A percentile compares a stretch with the other conserved stretches of the same genome.
Evolutionary conservation across 2,888 invertebrate genomes (phyloP).

Genomic region (Pimpla rufipes): DNA sequence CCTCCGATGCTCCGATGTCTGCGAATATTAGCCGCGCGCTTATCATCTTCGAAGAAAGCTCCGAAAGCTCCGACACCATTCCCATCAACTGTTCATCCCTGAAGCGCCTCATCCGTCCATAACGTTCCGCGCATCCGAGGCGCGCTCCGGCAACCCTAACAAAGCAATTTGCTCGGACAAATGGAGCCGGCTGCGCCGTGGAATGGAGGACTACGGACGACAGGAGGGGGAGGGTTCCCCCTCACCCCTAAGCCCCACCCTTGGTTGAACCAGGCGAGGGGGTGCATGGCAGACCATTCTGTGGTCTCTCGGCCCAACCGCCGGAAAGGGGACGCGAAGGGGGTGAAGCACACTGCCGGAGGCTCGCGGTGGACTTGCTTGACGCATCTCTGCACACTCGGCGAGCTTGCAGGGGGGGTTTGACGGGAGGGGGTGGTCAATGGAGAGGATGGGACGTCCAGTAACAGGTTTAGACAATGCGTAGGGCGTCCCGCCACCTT

Average conservation of each 20-base stretch:
- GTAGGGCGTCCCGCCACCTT: slow-evolving; percentile 50
- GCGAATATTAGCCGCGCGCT: background rate
- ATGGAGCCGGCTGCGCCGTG: slow-evolving; percentile 63
- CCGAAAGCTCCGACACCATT: slow-evolving; percentile 23
- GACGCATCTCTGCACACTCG: slow-evolving; percentile 46
- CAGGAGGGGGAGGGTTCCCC: background rate
- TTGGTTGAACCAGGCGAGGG: slow-evolving; percentile 32
- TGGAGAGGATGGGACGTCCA: slow-evolving; percentile 46
- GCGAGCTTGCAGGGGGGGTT: slow-evolving; percentile 21
- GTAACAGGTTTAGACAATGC: slow-evolving; percentile 71
- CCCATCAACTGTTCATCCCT: background rate
- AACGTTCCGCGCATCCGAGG: slow-evolving; percentile 23
- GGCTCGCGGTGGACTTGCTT: slow-evolving; percentile 57
- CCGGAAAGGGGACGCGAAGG: slow-evolving; percentile 43
- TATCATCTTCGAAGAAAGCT: slow-evolving; percentile 8
- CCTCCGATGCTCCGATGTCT: background rate
- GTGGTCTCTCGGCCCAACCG: slow-evolving; percentile 63
- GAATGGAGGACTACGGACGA: slow-evolving; percentile 20
- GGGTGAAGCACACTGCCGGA: background rate
- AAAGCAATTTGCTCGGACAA: slow-evolving; percentile 73
- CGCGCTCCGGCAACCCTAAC: slow-evolving; percentile 64
- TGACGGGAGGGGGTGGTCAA: background rate
- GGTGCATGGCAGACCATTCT: slow-evolving; percentile 58
- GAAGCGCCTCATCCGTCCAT: slow-evolving; percentile 21
- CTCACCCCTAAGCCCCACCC: no score